Evolutionary conservation across 2,113 vertebrate genomes (phyloP).

Genomic region (Macaca mulatta): DNA sequence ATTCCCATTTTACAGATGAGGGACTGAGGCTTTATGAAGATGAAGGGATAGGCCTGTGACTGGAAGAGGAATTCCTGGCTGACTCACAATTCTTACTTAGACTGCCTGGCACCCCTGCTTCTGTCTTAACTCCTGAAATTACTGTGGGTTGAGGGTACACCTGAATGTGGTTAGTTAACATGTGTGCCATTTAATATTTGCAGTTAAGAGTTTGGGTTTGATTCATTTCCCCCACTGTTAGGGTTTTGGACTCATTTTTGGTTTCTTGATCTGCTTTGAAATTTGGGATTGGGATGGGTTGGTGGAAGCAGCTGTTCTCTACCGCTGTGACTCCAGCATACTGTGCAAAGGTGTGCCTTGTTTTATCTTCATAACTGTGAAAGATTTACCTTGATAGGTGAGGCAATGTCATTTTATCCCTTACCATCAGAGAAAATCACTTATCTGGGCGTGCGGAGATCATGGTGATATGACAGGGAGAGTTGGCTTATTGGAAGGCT

Average conservation of each 20-base stretch:
- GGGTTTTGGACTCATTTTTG: background rate
- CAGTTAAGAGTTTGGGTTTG: background rate
- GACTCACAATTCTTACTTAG: background rate
- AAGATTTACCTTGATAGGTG: conserved; percentile 50
- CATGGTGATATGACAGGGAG: background rate
- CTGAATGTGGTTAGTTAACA: background rate
- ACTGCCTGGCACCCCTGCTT: background rate
- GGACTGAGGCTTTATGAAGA: background rate
- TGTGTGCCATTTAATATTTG: background rate
- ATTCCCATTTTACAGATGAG: background rate
- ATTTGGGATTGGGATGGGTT: background rate
- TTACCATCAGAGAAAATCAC: background rate
- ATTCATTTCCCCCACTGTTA: background rate
- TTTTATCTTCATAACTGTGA: background rate
- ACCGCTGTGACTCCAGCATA: background rate
- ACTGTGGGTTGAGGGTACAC: background rate
- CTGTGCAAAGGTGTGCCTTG: background rate
- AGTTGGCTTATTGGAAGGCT: background rate
- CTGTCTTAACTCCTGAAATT: background rate
- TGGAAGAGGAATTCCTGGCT: background rate
- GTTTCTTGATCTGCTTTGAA: background rate
- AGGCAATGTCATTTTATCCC: conserved; percentile 33
- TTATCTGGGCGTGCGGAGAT: background rate
- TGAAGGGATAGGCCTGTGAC: background rate
- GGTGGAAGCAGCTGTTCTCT: background rate